Base-by-base conservation (phyloP, 2,888 invertebrate genomes). In the Tetragonisca angustula region DNA sequence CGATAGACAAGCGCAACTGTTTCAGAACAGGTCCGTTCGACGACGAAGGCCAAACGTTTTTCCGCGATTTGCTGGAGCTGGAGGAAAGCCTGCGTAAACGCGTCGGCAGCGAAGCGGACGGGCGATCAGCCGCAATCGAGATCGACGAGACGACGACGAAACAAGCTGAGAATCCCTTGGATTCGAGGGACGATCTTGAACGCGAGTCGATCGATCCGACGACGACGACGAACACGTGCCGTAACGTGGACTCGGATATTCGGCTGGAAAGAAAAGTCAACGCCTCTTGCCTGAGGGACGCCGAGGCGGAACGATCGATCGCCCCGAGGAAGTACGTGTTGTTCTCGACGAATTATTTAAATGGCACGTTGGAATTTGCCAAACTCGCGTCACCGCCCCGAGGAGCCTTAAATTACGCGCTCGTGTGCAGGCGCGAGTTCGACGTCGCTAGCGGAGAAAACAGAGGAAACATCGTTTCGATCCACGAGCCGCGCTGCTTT, bases 381-480 rank as follows among this genome's bases (percentile, higher is more conserved):
- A 73, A 43, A 70, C 61, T 73, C 72, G 32, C 24, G 67, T 36
- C 49, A 21, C n/a, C 15, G 32, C 15, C 9, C 27, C 21, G 59
- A 32, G 4, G 15, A 21, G 75, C 68, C 50, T 52, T 52, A 61
- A 81, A 81, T 67, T 67, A 61, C 61, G 13, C 21, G 5, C 56
- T 49, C 59, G 49, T 71, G 68, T 78, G 76, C 67, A 77, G 73
- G 62, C 76, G 83, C 83, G 79, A 85, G 74, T 87, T 87, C 77
- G 54, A 73, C 77, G 64, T 81, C 52, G 59, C 76, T 43, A 9
- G 49, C 32, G 74, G 62, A 27, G 69, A 49, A 69, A 62, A 79
- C 56, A 56, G 56, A 76, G 69, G 65, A 85, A 76, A 79, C 82
- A 78, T 75, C 70, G 43, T 74, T 32, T 64, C 76, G 78, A 87